phyloP scores from a whole-genome alignment of 2,797 vertebrate species.

The Phalloptychus januarius region DNA sequence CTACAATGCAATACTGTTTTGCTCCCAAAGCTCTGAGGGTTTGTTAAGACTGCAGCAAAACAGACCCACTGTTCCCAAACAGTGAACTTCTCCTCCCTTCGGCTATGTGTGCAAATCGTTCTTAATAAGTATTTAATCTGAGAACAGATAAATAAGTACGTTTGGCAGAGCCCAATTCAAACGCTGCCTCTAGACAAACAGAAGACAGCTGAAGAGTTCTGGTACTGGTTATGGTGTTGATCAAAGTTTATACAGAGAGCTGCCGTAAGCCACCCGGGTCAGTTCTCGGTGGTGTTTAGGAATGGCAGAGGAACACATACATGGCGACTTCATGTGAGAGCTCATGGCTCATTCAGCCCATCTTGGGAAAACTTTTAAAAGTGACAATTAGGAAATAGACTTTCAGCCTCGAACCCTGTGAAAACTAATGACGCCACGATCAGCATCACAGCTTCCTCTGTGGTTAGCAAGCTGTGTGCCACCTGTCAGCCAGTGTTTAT shows the following conservation, averaged over 20 bases:
- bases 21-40: conserved; percentile 46
- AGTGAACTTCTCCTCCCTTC: conserved; percentile 31
- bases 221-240: background rate
- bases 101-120: conserved; percentile 54
- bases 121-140: conserved; percentile 60
- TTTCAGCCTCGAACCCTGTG: conserved; percentile 36
- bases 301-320: conserved; percentile 14
- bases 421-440: conserved; percentile 60
- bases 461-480: conserved; percentile 69
- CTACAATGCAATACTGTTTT: conserved; percentile 46
- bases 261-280: conserved; percentile 29
- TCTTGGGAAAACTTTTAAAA: conserved; percentile 34
- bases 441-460: conserved; percentile 73
- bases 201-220: conserved; percentile 17
- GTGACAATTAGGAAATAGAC: conserved; percentile 58
- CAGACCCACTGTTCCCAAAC: conserved; percentile 52
- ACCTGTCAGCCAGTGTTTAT: conserved; percentile 62
- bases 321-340: conserved; percentile 22
- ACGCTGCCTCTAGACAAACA: conserved; percentile 31
- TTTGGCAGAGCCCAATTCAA: conserved; percentile 43
- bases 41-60: conserved; percentile 38
- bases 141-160: conserved; percentile 49
- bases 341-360: conserved; percentile 22
- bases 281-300: background rate
- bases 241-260: conserved; percentile 44